Base-by-base conservation (phyloP, 2,888 invertebrate genomes). In the Chesias legatella region DNA sequence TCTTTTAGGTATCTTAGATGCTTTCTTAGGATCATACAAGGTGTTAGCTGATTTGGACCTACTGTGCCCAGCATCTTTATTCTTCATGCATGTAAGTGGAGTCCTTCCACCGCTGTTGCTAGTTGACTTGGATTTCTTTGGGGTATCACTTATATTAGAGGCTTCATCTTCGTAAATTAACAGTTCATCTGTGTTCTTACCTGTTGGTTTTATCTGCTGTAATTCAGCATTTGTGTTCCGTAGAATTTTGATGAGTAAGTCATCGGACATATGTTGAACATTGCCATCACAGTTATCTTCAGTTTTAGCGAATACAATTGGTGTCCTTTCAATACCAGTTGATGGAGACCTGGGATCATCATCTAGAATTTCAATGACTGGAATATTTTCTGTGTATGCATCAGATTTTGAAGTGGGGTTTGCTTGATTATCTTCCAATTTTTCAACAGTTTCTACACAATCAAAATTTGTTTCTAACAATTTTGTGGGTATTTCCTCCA, bases 401-500 rank as follows among this genome's bases (percentile, higher is more conserved):
- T 30, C 26, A 27, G 9, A 10, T n/a, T 27, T 23, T 24, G 27
- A 28, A 6, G 30, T 13, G 7, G 35, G 32, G 25, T 24, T 48
- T 51, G 58, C 33, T 43, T 29, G 31, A 52, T 58, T 73, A 31
- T 74, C 71, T 51, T 71, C 67, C 59, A 63, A 59, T 47, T 60
- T 65, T 7, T 76, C 69, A 54, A 53, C 51, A 26, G 31, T 52
- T 65, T 90, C 91, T 21, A 89, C 66, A 74, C 79, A 91, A 56
- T 91, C 91, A 73, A 91, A 88, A 68, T 91, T 90, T 10, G 91
- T 91, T 76, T 91, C 91, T 47, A 91, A 67, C 23, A 91, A 67
- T 26, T 76, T 78, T 11, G 76, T 76, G 27, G 84, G 79, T 45
- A 86, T 86, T 27, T 51, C 10, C 36, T 73, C 70, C 40, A 65